These are phyloP conservation scores for Gymnothorax reevesii DNA, from an alignment of 2,797 vertebrate genomes.

Conservation along the genomic window DNA sequence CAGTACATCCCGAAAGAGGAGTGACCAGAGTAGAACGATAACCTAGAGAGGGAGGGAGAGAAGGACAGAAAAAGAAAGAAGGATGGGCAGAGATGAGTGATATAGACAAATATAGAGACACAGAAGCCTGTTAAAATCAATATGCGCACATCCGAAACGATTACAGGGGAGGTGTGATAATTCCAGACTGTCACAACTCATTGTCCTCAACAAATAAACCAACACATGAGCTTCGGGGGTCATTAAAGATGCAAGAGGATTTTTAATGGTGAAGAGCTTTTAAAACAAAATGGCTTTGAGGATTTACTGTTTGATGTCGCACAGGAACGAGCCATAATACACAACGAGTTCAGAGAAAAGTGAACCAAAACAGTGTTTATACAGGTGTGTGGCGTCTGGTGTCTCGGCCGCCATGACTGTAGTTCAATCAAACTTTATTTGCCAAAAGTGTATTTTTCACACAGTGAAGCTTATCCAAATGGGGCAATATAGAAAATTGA, in stretches of 20 bases:
- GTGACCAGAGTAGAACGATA: conserved; percentile 97
- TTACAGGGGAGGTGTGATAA: no score
- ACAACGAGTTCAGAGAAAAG: neutral
- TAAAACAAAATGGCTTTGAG: neutral
- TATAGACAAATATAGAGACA: neutral
- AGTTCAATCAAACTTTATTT: neutral
- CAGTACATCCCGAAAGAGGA: conserved; percentile 98
- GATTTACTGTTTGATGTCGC: neutral
- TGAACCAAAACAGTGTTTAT: neutral
- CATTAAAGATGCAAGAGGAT: no score
- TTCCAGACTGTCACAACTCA: no score
- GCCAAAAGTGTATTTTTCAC: neutral
- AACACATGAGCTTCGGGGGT: no score
- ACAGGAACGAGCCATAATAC: neutral
- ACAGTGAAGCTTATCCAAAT: neutral
- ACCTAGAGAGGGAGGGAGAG: conserved; percentile 63
- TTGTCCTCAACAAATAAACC: no score
- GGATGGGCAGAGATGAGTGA: conserved; percentile 18
- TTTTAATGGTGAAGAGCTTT: neutral
- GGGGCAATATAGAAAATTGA: neutral
- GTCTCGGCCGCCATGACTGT: neutral
- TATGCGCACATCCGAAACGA: no score
- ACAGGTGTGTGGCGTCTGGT: neutral
- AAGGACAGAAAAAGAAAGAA: neutral
- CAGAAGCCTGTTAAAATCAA: no score